A percentile compares a stretch with the other conserved stretches of the same genome.
These are phyloP conservation scores for Nycticorax nycticorax DNA, from an alignment of 2,113 vertebrate species.

Conservation along the genomic window DNA sequence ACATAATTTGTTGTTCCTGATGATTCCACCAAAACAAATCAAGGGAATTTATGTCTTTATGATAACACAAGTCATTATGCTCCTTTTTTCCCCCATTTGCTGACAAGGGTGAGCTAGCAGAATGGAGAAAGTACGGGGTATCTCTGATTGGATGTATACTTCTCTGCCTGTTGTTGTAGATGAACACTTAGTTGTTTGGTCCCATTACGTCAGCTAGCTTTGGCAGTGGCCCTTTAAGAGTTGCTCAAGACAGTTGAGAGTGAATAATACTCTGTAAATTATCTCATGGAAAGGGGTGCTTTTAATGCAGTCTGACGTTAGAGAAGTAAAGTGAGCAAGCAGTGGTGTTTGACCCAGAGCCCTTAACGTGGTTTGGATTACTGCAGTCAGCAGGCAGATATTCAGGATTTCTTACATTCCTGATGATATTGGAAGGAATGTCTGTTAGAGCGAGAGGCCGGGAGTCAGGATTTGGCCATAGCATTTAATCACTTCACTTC, in stretches of 20 bases:
- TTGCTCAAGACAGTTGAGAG: constrained; percentile 22
- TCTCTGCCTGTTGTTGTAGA: background rate
- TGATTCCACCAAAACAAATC: background rate
- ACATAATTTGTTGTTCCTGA: background rate
- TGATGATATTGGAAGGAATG: background rate
- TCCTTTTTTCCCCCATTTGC: background rate
- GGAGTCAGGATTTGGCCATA: background rate
- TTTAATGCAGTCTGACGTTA: background rate
- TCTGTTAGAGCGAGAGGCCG: background rate
- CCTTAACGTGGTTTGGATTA: background rate
- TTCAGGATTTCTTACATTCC: constrained; percentile 39
- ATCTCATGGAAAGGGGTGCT: background rate
- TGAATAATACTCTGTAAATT: constrained; percentile 41
- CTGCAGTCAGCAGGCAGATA: constrained; percentile 14
- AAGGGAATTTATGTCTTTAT: background rate
- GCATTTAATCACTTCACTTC: background rate
- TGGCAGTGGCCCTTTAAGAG: background rate
- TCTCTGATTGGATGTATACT: background rate
- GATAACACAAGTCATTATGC: background rate
- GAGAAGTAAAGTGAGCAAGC: constrained; percentile 23
- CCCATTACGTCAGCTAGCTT: background rate
- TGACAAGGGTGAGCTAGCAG: background rate
- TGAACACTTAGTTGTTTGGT: background rate
- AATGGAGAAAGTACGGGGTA: background rate
- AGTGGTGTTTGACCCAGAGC: background rate